Percentiles rank a stretch among this genome's conserved stretches.
These are phyloP conservation scores for Macrostomum lignano DNA, from an alignment of 1,140 invertebrate species.

Conservation along the genomic window DNA sequence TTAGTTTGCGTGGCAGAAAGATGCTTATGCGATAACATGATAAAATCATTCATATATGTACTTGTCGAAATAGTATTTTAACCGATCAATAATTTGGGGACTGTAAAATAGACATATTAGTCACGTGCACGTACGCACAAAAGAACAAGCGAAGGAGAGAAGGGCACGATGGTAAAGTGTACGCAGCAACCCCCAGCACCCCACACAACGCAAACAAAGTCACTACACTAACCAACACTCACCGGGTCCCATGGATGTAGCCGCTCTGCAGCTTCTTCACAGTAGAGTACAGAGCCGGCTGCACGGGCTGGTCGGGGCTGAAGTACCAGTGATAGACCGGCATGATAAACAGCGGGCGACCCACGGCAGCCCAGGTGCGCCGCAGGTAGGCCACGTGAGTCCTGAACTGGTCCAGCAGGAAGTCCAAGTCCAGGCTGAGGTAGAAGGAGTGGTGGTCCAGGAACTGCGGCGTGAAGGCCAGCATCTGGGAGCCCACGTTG, in stretches of 20 bases:
- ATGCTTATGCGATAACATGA: no score
- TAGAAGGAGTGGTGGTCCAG: conserved; percentile 21
- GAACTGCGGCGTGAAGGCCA: conserved; percentile 89
- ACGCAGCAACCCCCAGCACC: neutral
- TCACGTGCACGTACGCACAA: no score
- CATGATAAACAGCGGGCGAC: conserved; percentile 18
- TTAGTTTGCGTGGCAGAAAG: no score
- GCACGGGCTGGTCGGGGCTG: conserved; percentile 9
- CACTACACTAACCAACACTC: no score
- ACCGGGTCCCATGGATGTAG: no score
- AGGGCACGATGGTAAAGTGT: neutral
- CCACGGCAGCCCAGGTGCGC: conserved; percentile 29
- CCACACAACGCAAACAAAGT: conserved; percentile 1
- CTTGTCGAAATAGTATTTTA: no score
- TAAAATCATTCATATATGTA: no score
- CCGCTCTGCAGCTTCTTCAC: neutral
- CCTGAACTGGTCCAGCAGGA: conserved; percentile 17
- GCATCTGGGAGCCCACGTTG: conserved; percentile 68
- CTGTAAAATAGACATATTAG: no score
- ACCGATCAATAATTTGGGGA: no score
- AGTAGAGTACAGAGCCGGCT: neutral
- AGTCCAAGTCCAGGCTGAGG: conserved; percentile 18
- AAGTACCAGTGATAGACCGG: conserved; percentile 11
- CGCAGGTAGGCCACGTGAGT: conserved; percentile 19
- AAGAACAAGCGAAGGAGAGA: conserved; percentile 4